A percentile compares a stretch with the other conserved stretches of the same genome.
phyloP scores from a whole-genome alignment of 2,113 vertebrate species.

The Tyto alba region DNA sequence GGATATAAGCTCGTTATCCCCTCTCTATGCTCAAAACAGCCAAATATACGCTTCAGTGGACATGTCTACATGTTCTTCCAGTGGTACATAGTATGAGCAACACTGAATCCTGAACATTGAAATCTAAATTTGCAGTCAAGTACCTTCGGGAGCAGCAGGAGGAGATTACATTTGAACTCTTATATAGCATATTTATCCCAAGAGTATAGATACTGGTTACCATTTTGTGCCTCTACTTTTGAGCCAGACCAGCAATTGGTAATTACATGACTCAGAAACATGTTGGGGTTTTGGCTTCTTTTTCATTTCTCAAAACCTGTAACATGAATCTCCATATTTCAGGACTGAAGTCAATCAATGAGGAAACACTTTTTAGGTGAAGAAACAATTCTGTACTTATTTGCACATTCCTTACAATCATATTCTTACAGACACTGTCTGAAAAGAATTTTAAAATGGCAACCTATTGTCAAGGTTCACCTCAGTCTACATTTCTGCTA shows the following conservation, averaged over 20 bases:
- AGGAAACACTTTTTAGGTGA: background rate
- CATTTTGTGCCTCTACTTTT: background rate
- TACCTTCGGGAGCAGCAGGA: background rate
- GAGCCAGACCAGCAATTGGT: background rate
- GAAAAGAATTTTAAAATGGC: background rate
- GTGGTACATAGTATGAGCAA: accelerated
- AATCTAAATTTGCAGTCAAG: background rate
- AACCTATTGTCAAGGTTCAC: background rate
- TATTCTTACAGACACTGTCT: background rate
- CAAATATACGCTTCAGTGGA: background rate
- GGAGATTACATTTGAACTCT: background rate
- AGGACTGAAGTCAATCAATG: background rate
- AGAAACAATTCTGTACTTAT: background rate
- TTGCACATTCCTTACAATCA: background rate
- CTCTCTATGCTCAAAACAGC: background rate
- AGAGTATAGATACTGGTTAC: background rate
- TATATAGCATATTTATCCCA: background rate
- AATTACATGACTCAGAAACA: background rate
- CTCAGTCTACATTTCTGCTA: background rate
- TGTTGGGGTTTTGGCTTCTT: accelerated
- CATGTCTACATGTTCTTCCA: background rate
- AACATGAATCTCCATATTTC: background rate
- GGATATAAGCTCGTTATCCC: background rate
- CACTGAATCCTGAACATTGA: background rate
- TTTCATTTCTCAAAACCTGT: background rate